Evolutionary conservation across 1,140 invertebrate species (phyloP).

Genomic region (Thalassaphorura encarpata): DNA sequence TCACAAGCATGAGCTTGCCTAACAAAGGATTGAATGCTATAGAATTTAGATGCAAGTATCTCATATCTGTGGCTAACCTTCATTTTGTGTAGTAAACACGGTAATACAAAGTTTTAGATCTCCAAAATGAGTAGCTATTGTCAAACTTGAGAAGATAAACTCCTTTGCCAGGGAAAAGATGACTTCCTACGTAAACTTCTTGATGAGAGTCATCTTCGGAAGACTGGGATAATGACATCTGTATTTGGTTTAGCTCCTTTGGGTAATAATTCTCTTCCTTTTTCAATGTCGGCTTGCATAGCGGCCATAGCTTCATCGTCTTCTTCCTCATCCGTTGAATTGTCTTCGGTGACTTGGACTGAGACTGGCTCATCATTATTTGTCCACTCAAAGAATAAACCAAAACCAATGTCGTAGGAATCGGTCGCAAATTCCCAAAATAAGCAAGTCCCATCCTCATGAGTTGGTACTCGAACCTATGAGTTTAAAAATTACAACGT

Average conservation of each 20-base stretch:
- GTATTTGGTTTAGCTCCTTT: slow-evolving; percentile 32
- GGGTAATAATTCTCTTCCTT: slow-evolving; percentile 49
- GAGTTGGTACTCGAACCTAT: slow-evolving; percentile 89
- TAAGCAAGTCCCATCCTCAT: slow-evolving; percentile 83
- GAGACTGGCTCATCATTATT: slow-evolving; percentile 53
- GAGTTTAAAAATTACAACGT: slow-evolving; percentile 16
- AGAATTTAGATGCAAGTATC: no score
- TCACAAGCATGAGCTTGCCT: no score
- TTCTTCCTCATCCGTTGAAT: slow-evolving; percentile 85
- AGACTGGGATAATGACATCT: slow-evolving; percentile 59
- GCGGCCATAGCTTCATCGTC: slow-evolving; percentile 54
- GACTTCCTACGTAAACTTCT: slow-evolving; percentile 95
- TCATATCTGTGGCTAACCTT: no score
- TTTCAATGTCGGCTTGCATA: slow-evolving; percentile 46
- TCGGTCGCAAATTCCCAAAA: slow-evolving; percentile 99
- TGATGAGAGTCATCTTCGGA: slow-evolving; percentile 89
- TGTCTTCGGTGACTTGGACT: slow-evolving; percentile 73
- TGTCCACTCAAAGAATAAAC: slow-evolving; percentile 96
- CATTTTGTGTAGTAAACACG: slow-evolving; percentile 89
- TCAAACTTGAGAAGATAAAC: slow-evolving; percentile 99
- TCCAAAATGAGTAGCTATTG: slow-evolving; percentile 98
- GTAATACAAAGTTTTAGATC: slow-evolving; percentile 98
- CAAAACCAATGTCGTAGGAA: slow-evolving; percentile 97
- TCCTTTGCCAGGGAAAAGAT: slow-evolving; percentile 91
- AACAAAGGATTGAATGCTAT: no score